Conservation (phyloP, 2,797 vertebrate species). For the Macrochelys suwanniensis region DNA sequence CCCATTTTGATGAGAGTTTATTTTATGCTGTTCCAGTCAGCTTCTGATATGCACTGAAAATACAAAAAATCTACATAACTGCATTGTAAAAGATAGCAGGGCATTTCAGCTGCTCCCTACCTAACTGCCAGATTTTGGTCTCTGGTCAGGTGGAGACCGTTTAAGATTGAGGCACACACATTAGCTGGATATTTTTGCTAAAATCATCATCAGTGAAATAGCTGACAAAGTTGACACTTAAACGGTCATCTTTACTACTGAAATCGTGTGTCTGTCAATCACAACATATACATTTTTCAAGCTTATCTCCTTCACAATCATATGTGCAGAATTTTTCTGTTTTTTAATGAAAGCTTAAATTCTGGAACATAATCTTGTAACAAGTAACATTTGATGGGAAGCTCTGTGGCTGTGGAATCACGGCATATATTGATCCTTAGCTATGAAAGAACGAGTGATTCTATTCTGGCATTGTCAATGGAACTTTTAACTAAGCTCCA, state of each 20-base stretch:
- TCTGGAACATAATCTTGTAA: background rate
- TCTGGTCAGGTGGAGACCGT: constrained; percentile 14
- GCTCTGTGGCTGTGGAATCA: background rate
- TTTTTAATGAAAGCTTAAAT: background rate
- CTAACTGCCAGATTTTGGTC: background rate
- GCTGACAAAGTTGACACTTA: background rate
- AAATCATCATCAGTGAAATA: background rate
- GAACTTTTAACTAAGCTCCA: background rate
- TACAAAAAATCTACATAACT: background rate
- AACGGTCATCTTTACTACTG: background rate
- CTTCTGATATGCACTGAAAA: background rate
- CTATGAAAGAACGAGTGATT: background rate
- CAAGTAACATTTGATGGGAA: background rate
- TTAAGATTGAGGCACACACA: background rate
- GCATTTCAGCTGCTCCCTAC: background rate
- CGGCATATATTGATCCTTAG: background rate
- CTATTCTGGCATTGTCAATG: background rate
- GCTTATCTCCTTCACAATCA: background rate
- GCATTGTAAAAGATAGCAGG: background rate
- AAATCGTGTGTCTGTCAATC: background rate
- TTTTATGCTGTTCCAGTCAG: background rate
- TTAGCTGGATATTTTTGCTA: background rate
- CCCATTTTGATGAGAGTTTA: background rate
- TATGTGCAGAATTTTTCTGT: background rate
- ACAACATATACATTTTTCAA: background rate